Evolutionary conservation across 1,140 invertebrate genomes (phyloP), one percentile per base, ranked within the genome.

Genomic region (Bombus consobrinus): DNA sequence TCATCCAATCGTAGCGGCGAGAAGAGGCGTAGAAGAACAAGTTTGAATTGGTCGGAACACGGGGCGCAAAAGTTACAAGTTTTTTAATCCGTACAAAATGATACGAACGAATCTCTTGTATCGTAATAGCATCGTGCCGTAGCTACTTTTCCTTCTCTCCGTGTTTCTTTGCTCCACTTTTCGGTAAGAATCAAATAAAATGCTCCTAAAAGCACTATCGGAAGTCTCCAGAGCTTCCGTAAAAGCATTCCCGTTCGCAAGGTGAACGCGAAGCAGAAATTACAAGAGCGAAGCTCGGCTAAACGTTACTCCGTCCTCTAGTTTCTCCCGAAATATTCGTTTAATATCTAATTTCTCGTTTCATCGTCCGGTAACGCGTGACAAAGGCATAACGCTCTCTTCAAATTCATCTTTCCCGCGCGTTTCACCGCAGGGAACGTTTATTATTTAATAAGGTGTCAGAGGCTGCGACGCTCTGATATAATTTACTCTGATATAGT

Each of bases 121-220:
- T 81, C 77, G 71, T 77, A 75, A 80, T 81, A 76, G 76, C 64
- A 81, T 85, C 71, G 22, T n/a, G 57, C 43, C 41, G 57, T 77
- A 39, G 78, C 53, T 43, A 22, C 59, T 39, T 62, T 57, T 34
- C 62, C 43, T 47, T 41, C 32, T 5, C 37, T n/a, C 62, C 39
- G 74, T 64, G 59, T 82, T 88, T 87, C 88, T 83, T 87, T 88
- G 86, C 81, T 90, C 89, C 83, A 90, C 86, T 90, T 83, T 90
- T 88, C 87, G 81, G 76, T 64, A 90, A 83, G 79, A 90, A 90
- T 90, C 89, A 85, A 90, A 90, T 90, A 85, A 87, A 90, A 90
- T 88, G 72, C 76, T 81, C 68, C 75, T 78, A 69, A 83, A 90
- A 88, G 84, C 79, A 87, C 82, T 88, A 90, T 83, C 86, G 88